Conservation (phyloP, 2,888 invertebrate genomes). For the Tholera decimalis region DNA sequence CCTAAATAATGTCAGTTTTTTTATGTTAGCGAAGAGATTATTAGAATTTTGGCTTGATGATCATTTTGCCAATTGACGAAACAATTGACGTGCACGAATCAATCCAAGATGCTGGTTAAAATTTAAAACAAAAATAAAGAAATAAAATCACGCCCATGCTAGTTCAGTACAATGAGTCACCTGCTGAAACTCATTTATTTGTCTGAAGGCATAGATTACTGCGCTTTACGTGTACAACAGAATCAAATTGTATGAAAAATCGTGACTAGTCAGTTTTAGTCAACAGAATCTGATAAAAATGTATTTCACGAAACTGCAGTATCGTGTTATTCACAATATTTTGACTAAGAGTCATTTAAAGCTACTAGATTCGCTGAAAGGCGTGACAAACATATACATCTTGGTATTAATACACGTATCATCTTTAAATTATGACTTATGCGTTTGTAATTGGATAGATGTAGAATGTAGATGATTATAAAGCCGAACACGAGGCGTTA, state of each 20-base stretch:
- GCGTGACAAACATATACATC: slow-evolving; percentile 21
- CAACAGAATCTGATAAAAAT: slow-evolving; percentile 25
- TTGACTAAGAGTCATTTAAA: too few relatives aligned
- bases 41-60: too few relatives aligned
- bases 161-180: slow-evolving; percentile 11
- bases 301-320: slow-evolving; percentile 33
- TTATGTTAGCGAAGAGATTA: too few relatives aligned
- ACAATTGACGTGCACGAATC: too few relatives aligned
- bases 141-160: background rate
- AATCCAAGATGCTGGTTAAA: too few relatives aligned
- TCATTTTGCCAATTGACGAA: too few relatives aligned
- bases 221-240: slow-evolving; percentile 22
- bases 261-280: slow-evolving; percentile 43
- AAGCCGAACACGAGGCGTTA: slow-evolving; percentile 20
- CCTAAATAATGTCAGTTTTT: too few relatives aligned
- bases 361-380: background rate
- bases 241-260: slow-evolving; percentile 30
- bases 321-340: too few relatives aligned
- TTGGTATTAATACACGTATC: slow-evolving; percentile 32
- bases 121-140: too few relatives aligned
- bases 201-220: slow-evolving; percentile 17
- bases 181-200: slow-evolving; percentile 25
- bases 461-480: slow-evolving; percentile 23
- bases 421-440: slow-evolving; percentile 47
- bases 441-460: slow-evolving; percentile 50